Conservation (phyloP, 2,797 vertebrate species). For the Myripristis murdjan region DNA sequence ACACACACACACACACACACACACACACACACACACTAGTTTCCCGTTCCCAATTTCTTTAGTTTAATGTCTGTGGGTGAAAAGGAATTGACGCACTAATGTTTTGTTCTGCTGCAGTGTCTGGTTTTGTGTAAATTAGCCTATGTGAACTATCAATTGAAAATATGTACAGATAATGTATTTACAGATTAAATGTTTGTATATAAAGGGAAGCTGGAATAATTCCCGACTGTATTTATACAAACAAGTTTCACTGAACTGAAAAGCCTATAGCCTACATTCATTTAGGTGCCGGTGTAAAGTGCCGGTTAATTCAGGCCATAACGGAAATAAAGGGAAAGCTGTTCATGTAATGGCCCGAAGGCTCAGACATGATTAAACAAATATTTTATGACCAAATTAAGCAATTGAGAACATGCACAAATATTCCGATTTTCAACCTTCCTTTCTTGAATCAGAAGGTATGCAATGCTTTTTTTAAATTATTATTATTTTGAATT, state of each 20-base stretch:
- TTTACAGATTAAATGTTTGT: slow-evolving; percentile 16
- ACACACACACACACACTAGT: too few relatives aligned
- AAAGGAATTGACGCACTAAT: too few relatives aligned
- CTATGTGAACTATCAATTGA: slow-evolving; percentile 41
- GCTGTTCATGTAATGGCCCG: background rate
- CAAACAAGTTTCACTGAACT: background rate
- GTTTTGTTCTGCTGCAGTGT: background rate
- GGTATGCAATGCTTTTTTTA: background rate
- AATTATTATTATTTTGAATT: too few relatives aligned
- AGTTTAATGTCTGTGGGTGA: too few relatives aligned
- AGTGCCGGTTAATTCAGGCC: too few relatives aligned
- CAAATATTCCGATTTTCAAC: background rate
- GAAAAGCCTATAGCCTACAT: too few relatives aligned
- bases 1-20: too few relatives aligned
- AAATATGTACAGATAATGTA: slow-evolving; percentile 17
- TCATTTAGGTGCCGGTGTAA: too few relatives aligned
- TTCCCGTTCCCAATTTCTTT: too few relatives aligned
- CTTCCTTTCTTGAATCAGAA: background rate
- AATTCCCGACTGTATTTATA: slow-evolving; percentile 6
- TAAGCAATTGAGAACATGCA: background rate
- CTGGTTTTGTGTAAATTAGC: background rate
- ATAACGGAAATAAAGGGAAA: background rate
- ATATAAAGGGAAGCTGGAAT: background rate
- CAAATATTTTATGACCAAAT: background rate
- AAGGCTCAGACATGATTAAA: background rate